Conservation (phyloP, 2,888 invertebrate genomes). For the Cenopis cana region DNA sequence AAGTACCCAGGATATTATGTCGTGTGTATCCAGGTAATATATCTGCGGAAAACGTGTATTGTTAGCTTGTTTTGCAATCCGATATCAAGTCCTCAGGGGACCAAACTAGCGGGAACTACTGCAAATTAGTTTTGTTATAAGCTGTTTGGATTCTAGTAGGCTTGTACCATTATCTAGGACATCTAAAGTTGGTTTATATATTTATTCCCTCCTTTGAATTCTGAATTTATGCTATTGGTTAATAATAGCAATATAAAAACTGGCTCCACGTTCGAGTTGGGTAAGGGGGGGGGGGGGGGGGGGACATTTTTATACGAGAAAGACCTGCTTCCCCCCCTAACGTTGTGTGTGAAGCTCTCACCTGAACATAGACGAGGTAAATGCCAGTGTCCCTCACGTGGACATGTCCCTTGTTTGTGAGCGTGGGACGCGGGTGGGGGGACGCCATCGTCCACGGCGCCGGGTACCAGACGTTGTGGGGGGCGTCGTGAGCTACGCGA, state of each 20-base stretch:
- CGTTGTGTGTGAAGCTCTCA: conserved; percentile 52
- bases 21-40: conserved; percentile 91
- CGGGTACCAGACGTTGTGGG: conserved; percentile 88
- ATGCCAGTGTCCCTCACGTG: conserved; percentile 89
- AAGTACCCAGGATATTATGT: conserved; percentile 90
- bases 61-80: conserved; percentile 21
- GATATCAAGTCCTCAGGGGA: conserved; percentile 17
- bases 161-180: neutral
- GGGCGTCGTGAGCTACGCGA: conserved; percentile 85
- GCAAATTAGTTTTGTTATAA: conserved; percentile 34
- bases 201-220: neutral
- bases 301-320: no score
- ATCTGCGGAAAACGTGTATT: conserved; percentile 79
- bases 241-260: no score
- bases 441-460: conserved; percentile 86
- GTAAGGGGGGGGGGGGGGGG: no score
- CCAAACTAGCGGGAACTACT: conserved; percentile 13
- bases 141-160: conserved; percentile 8
- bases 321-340: no score
- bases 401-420: conserved; percentile 86
- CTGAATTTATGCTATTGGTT: no score
- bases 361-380: conserved; percentile 91
- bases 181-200: neutral
- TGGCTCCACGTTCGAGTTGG: no score
- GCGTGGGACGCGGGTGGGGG: conserved; percentile 86